Conservation (phyloP, 2,797 vertebrate species). For the Danionella dracula region DNA sequence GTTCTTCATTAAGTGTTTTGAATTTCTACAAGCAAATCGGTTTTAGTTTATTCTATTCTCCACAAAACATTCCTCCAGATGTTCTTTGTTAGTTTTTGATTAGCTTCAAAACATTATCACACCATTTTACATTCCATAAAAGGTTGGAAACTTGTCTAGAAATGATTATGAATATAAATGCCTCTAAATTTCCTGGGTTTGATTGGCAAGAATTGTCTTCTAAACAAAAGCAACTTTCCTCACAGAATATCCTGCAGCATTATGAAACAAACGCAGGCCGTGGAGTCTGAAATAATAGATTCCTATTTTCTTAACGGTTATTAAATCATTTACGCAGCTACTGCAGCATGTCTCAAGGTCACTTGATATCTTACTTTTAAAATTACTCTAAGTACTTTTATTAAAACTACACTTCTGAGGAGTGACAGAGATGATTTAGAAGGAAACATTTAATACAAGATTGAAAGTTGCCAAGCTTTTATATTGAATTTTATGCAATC, state of each 20-base stretch:
- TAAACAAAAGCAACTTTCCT: neutral
- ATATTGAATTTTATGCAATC: too few species aligned
- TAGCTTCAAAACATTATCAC: neutral
- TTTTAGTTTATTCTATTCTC: neutral
- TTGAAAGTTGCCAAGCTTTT: too few species aligned
- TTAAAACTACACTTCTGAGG: neutral
- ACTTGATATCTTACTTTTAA: neutral
- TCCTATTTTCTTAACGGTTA: neutral
- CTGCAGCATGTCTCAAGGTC: neutral
- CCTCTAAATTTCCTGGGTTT: neutral
- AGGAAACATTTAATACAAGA: too few species aligned
- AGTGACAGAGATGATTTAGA: neutral
- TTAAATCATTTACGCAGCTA: neutral
- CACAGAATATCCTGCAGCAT: neutral
- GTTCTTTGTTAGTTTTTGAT: neutral
- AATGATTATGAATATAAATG: neutral
- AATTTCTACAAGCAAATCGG: neutral
- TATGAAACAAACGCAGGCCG: slow-evolving; percentile 8
- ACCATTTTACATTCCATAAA: neutral
- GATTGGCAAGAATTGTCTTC: slow-evolving; percentile 2
- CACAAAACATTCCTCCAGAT: neutral
- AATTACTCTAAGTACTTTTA: neutral
- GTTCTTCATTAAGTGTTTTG: too few species aligned
- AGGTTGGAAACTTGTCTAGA: slow-evolving; percentile 4
- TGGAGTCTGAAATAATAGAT: slow-evolving; percentile 7